phyloP scores from a whole-genome alignment of 2,888 invertebrate species.

The Priapulus caudatus region DNA sequence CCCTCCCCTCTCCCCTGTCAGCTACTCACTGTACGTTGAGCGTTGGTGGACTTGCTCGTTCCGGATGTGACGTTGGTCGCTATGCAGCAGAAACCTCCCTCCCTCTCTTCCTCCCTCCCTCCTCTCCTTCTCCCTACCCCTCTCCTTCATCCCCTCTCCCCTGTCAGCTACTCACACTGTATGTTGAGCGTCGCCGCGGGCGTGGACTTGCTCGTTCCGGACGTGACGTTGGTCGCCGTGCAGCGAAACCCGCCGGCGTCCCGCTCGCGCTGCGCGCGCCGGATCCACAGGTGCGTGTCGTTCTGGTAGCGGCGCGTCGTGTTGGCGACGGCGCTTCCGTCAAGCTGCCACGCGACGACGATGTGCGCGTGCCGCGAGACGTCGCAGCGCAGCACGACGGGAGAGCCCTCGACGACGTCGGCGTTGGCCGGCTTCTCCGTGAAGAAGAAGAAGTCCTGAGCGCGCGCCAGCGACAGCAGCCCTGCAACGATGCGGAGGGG shows the following conservation, averaged over 20 bases:
- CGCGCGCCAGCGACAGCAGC: too few relatives aligned
- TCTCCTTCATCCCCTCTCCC: too few relatives aligned
- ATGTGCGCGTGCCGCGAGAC: constrained; percentile 33
- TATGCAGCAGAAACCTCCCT: too few relatives aligned
- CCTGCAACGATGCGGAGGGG: too few relatives aligned
- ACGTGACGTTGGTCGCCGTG: constrained; percentile 34
- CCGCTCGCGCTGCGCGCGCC: constrained; percentile 29
- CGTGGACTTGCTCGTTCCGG: constrained; percentile 32
- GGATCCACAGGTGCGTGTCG: constrained; percentile 33
- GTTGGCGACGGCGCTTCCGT: constrained; percentile 27
- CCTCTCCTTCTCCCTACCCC: too few relatives aligned
- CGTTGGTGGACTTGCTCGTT: too few relatives aligned
- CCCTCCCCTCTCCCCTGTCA: too few relatives aligned
- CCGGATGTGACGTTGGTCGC: too few relatives aligned
- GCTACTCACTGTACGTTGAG: too few relatives aligned
- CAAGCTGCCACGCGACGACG: constrained; percentile 32
- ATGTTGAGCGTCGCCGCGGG: constrained; percentile 34
- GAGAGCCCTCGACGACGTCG: constrained; percentile 30
- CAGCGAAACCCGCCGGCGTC: constrained; percentile 34
- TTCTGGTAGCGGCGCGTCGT: constrained; percentile 34
- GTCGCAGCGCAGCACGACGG: constrained; percentile 30
- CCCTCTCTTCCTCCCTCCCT: too few relatives aligned
- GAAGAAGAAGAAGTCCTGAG: constrained; percentile 37
- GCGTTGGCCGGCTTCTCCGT: constrained; percentile 30
- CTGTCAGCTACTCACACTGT: constrained; percentile 37